These are phyloP conservation scores for Andrena camellia DNA, from an alignment of 2,888 invertebrate species.

Conservation along the genomic window DNA sequence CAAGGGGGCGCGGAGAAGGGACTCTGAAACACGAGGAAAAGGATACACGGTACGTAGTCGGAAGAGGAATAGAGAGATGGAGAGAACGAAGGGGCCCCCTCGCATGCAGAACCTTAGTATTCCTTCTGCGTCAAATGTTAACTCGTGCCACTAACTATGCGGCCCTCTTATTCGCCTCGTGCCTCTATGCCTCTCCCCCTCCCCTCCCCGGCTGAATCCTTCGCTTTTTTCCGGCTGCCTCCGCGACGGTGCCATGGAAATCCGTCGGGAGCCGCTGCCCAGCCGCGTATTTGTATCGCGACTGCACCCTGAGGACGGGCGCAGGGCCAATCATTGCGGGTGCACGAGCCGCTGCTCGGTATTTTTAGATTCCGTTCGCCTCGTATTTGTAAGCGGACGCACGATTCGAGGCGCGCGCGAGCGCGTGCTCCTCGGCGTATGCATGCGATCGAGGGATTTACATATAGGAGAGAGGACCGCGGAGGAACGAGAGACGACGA, in stretches of 20 bases:
- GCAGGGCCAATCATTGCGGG: slow-evolving; percentile 73
- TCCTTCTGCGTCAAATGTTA: slow-evolving; percentile 82
- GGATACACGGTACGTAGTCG: background rate
- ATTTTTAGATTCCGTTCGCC: slow-evolving; percentile 62
- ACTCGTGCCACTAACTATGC: slow-evolving; percentile 81
- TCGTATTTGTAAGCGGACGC: slow-evolving; percentile 34
- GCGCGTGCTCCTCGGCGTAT: slow-evolving; percentile 19
- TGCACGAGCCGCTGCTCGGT: slow-evolving; percentile 51
- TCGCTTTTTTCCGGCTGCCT: slow-evolving; percentile 17
- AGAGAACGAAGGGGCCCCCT: slow-evolving; percentile 28
- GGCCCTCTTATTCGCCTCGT: slow-evolving; percentile 69
- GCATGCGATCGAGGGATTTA: slow-evolving; percentile 50
- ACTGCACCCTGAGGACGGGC: slow-evolving; percentile 63
- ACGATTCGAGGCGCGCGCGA: slow-evolving; percentile 23
- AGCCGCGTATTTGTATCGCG: slow-evolving; percentile 76
- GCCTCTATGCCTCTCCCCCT: slow-evolving; percentile 30
- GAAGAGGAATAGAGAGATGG: slow-evolving; percentile 16
- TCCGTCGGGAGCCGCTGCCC: slow-evolving; percentile 59
- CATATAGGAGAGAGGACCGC: slow-evolving; percentile 37
- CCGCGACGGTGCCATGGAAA: slow-evolving; percentile 76
- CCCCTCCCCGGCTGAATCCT: background rate
- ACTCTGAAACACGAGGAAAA: background rate
- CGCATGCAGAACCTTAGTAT: slow-evolving; percentile 79
- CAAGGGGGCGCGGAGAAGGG: slow-evolving; percentile 10
- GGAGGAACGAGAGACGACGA: slow-evolving; percentile 5